phyloP scores from a whole-genome alignment of 2,113 vertebrate genomes.

The Ptychochromis oligacanthus region DNA sequence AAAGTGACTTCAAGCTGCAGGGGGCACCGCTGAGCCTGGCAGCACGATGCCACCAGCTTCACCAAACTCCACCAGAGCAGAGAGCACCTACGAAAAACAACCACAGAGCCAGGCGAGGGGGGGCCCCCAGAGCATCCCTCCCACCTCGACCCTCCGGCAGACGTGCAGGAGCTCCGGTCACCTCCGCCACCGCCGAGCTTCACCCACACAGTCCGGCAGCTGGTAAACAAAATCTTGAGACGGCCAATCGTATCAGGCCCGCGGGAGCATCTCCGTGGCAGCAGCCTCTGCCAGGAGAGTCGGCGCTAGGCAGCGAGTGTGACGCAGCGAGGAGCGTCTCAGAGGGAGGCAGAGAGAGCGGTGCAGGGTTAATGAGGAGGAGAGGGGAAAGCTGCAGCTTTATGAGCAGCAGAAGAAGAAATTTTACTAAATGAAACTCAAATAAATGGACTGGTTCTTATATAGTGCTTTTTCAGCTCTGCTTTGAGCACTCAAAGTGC shows the following conservation, averaged over 20 bases:
- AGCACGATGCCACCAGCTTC: not conserved
- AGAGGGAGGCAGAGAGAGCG: not conserved
- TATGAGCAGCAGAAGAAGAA: conserved; percentile 6
- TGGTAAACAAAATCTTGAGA: conserved; percentile 76
- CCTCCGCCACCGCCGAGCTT: not conserved
- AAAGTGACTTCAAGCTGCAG: not conserved
- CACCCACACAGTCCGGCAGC: conserved; percentile 9
- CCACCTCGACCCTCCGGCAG: conserved; percentile 4
- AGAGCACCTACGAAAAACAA: conserved; percentile 87
- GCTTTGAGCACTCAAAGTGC: too few relatives aligned
- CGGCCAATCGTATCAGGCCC: conserved; percentile 49
- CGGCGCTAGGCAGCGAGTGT: conserved; percentile 64
- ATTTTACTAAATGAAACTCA: too few relatives aligned
- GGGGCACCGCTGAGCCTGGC: not conserved
- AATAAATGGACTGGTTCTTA: too few relatives aligned
- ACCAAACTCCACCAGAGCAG: not conserved
- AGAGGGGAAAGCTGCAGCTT: not conserved
- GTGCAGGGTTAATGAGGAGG: not conserved
- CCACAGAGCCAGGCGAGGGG: conserved; percentile 82
- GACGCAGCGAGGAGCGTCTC: conserved; percentile 53
- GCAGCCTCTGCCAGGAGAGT: conserved; percentile 71
- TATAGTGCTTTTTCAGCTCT: too few relatives aligned
- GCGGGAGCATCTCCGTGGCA: conserved; percentile 80
- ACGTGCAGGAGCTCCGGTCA: not conserved
- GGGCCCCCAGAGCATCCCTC: conserved; percentile 84